Conservation (phyloP, 2,888 invertebrate species). For the Tenthredo mesomela region DNA sequence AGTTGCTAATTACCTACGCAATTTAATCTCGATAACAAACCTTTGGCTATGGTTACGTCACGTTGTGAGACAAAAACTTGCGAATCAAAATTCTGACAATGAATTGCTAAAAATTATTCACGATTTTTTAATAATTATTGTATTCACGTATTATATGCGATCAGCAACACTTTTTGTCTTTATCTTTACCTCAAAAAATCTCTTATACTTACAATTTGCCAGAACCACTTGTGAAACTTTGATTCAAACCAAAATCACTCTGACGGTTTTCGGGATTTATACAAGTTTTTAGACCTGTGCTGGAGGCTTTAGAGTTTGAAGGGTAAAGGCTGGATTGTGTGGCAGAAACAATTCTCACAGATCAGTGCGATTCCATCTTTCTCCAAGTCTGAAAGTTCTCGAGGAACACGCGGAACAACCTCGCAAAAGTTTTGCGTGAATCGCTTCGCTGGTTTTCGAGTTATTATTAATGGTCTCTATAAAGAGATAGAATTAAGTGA, state of each 20-base stretch:
- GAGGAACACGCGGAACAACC: not conserved
- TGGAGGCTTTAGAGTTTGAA: not conserved
- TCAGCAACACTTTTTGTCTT: not conserved
- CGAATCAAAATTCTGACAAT: not conserved
- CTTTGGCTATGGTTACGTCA: not conserved
- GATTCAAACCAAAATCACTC: not conserved
- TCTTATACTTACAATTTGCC: not conserved
- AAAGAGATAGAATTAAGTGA: not conserved
- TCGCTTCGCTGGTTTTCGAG: not conserved
- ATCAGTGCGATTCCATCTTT: not conserved
- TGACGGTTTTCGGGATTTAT: not conserved
- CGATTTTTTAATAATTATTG: not conserved
- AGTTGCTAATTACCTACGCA: not conserved
- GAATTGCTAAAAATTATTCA: not conserved
- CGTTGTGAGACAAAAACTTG: not conserved
- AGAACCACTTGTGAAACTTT: not conserved
- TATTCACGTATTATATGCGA: not conserved
- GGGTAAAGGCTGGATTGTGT: not conserved
- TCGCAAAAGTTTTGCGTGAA: not conserved
- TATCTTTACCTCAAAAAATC: not conserved
- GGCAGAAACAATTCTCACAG: not conserved
- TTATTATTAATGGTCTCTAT: not conserved
- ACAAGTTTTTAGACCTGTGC: not conserved
- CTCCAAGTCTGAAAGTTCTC: not conserved
- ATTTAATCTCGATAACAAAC: not conserved